phyloP scores from a whole-genome alignment of 2,888 invertebrate species.

The Dicyrtomina minuta region DNA sequence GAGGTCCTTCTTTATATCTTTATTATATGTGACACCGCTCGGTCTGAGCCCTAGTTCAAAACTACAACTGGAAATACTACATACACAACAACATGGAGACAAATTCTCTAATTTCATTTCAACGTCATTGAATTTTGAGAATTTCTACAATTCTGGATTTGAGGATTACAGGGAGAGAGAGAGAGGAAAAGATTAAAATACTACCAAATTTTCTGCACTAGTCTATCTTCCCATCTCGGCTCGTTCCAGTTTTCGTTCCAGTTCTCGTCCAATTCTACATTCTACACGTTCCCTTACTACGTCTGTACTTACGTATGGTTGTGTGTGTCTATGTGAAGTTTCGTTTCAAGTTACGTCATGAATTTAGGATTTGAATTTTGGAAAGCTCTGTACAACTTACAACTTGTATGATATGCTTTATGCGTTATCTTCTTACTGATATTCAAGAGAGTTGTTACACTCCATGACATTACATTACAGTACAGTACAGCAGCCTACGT shows the following conservation, averaged over 20 bases:
- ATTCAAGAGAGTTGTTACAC: too few relatives aligned
- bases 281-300: too few relatives aligned
- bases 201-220: neutral
- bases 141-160: neutral
- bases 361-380: neutral
- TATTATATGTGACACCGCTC: too few relatives aligned
- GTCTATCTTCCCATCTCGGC: neutral
- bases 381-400: neutral
- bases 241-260: neutral
- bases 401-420: too few relatives aligned
- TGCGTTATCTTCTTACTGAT: too few relatives aligned
- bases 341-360: neutral
- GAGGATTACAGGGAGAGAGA: neutral
- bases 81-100: neutral
- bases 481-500: too few relatives aligned
- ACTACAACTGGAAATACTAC: too few relatives aligned
- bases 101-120: conserved; percentile 13
- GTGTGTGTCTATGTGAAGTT: neutral
- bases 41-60: too few relatives aligned
- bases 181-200: neutral
- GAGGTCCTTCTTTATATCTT: too few relatives aligned
- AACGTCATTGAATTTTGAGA: conserved; percentile 1
- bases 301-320: too few relatives aligned
- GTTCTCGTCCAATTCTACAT: too few relatives aligned
- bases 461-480: too few relatives aligned